These are phyloP conservation scores for Gambusia holbrooki DNA, from an alignment of 2,113 vertebrate species.

Conservation along the genomic window DNA sequence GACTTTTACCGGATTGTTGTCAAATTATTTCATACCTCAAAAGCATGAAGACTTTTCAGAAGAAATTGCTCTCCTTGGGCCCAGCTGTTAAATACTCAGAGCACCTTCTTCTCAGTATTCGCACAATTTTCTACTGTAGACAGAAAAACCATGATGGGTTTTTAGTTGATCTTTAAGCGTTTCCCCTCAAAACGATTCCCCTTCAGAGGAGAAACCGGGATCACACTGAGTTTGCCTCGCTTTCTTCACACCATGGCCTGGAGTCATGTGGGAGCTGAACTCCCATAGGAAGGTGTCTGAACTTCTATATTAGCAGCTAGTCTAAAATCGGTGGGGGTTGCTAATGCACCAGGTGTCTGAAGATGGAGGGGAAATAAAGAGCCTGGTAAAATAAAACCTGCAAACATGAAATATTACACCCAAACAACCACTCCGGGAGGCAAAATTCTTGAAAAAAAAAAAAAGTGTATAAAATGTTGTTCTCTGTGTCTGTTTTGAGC, in stretches of 20 bases:
- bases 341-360: background rate
- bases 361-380: background rate
- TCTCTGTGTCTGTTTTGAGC: background rate
- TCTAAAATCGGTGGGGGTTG: background rate
- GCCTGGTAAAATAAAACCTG: background rate
- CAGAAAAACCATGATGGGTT: constrained; percentile 10
- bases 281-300: background rate
- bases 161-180: background rate
- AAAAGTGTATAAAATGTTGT: background rate
- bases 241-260: background rate
- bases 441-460: background rate
- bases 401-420: background rate
- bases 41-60: constrained; percentile 28
- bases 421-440: background rate
- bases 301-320: background rate
- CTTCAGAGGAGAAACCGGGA: background rate
- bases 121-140: constrained; percentile 20
- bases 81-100: constrained; percentile 12
- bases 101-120: background rate
- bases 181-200: constrained; percentile 11
- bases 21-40: constrained; percentile 25
- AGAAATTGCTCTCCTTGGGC: constrained; percentile 32
- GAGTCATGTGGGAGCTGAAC: background rate
- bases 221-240: background rate
- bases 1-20: constrained; percentile 23